A percentile compares a stretch with the other conserved stretches of the same genome.
These are phyloP conservation scores for Mus pahari DNA, from an alignment of 2,113 vertebrate species.

Conservation along the genomic window DNA sequence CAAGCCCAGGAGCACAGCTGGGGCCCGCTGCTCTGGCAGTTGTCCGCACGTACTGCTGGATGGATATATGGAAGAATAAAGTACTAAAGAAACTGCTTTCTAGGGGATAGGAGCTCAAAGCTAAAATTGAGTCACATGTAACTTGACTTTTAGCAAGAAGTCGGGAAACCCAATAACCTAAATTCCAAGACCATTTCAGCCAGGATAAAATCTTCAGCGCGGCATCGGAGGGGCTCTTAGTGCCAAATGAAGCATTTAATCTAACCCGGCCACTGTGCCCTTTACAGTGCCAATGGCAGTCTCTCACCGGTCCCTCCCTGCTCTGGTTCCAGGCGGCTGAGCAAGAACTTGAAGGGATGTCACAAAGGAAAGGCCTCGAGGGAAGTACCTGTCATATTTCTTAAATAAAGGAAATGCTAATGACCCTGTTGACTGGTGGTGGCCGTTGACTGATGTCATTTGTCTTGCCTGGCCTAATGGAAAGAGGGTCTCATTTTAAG, in stretches of 20 bases:
- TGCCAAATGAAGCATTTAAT: background rate
- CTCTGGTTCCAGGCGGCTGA: slow-evolving; percentile 31
- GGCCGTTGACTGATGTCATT: background rate
- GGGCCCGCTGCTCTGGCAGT: no score
- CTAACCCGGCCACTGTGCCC: background rate
- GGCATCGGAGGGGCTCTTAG: background rate
- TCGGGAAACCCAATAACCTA: background rate
- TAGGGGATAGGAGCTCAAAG: background rate
- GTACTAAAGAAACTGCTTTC: no score
- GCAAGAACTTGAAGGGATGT: background rate
- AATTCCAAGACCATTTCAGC: background rate
- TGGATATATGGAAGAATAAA: background rate
- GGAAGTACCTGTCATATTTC: background rate
- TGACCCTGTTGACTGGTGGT: background rate
- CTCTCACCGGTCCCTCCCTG: background rate
- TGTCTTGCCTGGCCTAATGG: background rate
- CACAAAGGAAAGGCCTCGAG: no score
- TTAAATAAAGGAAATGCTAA: slow-evolving; percentile 31
- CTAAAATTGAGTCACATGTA: background rate
- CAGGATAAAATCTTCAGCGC: no score
- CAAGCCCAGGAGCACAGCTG: accelerated
- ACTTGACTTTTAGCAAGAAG: slow-evolving; percentile 27
- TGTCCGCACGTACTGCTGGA: accelerated
- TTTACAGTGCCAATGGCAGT: background rate
- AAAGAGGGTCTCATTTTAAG: background rate